These are phyloP conservation scores for Drosophila jambulina DNA, from an alignment of 1,140 invertebrate genomes.

Conservation along the genomic window DNA sequence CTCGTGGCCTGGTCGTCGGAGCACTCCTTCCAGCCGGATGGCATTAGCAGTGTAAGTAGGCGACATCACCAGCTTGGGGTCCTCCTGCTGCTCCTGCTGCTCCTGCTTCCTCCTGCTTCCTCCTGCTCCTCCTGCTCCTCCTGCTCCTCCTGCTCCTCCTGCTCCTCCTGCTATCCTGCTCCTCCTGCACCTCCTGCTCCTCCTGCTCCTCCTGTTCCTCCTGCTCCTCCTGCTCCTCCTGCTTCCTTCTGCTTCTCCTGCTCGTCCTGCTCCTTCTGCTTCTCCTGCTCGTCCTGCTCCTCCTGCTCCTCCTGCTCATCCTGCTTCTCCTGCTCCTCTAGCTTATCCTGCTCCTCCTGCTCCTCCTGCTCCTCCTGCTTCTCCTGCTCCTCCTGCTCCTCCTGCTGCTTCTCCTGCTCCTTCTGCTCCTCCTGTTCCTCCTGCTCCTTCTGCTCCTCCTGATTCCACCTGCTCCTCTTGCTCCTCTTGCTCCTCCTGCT, in stretches of 20 bases:
- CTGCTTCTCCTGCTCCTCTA: no score
- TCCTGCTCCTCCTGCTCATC: background rate
- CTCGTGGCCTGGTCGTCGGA: slow-evolving; percentile 69
- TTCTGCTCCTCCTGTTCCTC: background rate
- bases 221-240: background rate
- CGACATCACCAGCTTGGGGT: background rate
- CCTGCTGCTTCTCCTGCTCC: no score
- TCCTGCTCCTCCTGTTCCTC: background rate
- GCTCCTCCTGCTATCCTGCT: background rate
- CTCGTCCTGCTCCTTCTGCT: background rate
- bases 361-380: no score
- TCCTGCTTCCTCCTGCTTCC: background rate
- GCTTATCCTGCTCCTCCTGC: background rate
- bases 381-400: no score
- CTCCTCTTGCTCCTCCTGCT: background rate
- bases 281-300: no score
- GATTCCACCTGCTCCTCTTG: no score
- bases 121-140: background rate
- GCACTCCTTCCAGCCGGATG: slow-evolving; percentile 78
- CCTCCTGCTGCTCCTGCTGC: background rate
- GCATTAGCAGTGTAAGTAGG: slow-evolving; percentile 79
- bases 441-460: background rate
- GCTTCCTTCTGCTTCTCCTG: no score
- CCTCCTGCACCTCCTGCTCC: no score
- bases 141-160: no score